A percentile compares a stretch with the other conserved stretches of the same genome.
Evolutionary conservation across 2,888 invertebrate genomes (phyloP).

Genomic region (Metellina segmentata): DNA sequence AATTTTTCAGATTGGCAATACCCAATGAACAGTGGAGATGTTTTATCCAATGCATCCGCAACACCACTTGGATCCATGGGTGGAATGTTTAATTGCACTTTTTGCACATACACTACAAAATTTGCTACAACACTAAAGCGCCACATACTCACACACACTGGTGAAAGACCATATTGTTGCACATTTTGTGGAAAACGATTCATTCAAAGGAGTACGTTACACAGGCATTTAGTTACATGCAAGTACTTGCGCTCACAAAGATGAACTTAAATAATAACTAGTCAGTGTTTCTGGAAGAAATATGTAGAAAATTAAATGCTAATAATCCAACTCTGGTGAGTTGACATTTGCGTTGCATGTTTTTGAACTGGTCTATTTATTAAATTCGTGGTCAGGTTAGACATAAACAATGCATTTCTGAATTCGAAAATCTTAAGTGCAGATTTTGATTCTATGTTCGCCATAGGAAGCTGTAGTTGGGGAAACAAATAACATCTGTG

Average conservation of each 20-base stretch:
- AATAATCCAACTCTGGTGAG: no score
- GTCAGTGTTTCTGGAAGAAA: neutral
- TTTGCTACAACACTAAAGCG: constrained; percentile 55
- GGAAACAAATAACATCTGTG: no score
- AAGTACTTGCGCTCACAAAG: neutral
- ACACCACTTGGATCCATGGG: neutral
- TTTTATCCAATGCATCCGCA: neutral
- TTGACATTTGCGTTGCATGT: no score
- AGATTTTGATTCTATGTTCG: no score
- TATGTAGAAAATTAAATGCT: neutral
- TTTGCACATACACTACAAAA: constrained; percentile 31
- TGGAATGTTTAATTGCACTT: neutral
- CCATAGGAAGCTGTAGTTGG: no score
- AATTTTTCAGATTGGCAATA: constrained; percentile 7
- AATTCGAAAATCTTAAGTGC: no score
- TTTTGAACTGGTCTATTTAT: no score
- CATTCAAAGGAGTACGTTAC: constrained; percentile 35
- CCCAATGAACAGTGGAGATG: neutral
- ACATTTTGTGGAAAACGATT: constrained; percentile 49
- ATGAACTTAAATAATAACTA: no score
- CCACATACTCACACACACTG: constrained; percentile 36
- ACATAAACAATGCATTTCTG: no score
- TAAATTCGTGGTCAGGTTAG: no score
- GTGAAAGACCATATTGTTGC: constrained; percentile 50
- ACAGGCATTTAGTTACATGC: constrained; percentile 19